Evolutionary conservation across 2,797 vertebrate species (phyloP).

Genomic region (Atherinosoma microstoma): DNA sequence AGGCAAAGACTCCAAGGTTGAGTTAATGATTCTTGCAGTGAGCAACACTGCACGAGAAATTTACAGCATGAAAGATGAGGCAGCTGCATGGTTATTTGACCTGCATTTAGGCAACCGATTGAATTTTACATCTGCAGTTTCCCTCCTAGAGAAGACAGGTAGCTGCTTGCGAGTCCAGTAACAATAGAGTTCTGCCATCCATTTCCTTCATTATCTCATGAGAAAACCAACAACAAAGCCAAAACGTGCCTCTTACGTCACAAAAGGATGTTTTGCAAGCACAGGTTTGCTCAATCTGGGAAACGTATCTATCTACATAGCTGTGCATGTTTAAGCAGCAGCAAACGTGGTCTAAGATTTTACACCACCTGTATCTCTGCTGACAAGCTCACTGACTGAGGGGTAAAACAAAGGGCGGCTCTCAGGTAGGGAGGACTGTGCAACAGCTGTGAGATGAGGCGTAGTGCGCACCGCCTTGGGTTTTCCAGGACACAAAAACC

Average conservation of each 20-base stretch:
- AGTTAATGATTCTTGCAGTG: conserved; percentile 44
- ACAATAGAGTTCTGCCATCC: conserved; percentile 18
- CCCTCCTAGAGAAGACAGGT: conserved; percentile 9
- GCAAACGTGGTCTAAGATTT: not conserved
- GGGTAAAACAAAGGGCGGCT: conserved; percentile 15
- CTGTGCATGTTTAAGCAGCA: not conserved
- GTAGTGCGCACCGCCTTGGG: not conserved
- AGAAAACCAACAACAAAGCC: conserved; percentile 7
- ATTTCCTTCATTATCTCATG: not conserved
- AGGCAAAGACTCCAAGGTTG: conserved; percentile 14
- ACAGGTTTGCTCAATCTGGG: not conserved
- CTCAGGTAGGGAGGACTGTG: conserved; percentile 17
- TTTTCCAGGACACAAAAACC: conserved; percentile 45
- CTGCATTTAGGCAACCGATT: conserved; percentile 6
- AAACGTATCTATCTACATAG: not conserved
- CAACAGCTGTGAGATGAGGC: conserved; percentile 43
- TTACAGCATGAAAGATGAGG: conserved; percentile 12
- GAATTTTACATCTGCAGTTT: conserved; percentile 27
- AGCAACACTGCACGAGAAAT: conserved; percentile 11
- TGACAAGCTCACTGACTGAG: not conserved
- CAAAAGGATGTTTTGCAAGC: conserved; percentile 20
- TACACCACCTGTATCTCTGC: conserved; percentile 1
- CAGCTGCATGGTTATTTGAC: conserved; percentile 2
- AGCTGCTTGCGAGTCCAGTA: not conserved
- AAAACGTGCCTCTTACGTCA: not conserved